phyloP scores from a whole-genome alignment of 2,113 vertebrate species.

The Tupaia chinensis region DNA sequence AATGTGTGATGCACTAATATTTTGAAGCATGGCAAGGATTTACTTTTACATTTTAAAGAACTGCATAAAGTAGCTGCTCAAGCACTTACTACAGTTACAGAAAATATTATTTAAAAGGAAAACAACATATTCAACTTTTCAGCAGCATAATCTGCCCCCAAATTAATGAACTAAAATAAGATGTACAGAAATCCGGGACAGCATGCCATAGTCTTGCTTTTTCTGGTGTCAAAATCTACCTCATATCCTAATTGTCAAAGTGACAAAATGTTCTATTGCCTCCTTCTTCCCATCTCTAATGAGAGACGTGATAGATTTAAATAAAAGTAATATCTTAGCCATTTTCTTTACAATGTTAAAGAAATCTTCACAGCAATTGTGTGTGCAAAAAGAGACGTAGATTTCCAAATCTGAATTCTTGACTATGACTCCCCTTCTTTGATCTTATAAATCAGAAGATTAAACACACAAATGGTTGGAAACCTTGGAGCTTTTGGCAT shows the following conservation, averaged over 20 bases:
- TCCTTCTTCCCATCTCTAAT: background rate
- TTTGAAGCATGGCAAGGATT: background rate
- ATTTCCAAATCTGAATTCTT: constrained; percentile 40
- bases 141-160: background rate
- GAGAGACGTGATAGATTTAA: constrained; percentile 32
- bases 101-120: background rate
- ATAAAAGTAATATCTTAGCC: constrained; percentile 11
- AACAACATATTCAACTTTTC: background rate
- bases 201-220: background rate
- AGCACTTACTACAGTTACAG: background rate
- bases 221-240: constrained; percentile 49
- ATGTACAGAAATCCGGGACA: background rate
- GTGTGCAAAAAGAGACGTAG: background rate
- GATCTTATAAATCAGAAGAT: constrained; percentile 39
- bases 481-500: background rate
- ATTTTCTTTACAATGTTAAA: constrained; percentile 14
- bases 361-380: constrained; percentile 36
- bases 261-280: background rate
- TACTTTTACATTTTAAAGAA: constrained; percentile 29
- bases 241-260: background rate
- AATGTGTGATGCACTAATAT: constrained; percentile 16
- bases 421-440: background rate
- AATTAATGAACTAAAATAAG: background rate
- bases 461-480: constrained; percentile 7
- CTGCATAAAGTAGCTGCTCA: background rate